These are phyloP conservation scores for Ochlodes sylvanus DNA, from an alignment of 2,888 invertebrate genomes.

Conservation along the genomic window DNA sequence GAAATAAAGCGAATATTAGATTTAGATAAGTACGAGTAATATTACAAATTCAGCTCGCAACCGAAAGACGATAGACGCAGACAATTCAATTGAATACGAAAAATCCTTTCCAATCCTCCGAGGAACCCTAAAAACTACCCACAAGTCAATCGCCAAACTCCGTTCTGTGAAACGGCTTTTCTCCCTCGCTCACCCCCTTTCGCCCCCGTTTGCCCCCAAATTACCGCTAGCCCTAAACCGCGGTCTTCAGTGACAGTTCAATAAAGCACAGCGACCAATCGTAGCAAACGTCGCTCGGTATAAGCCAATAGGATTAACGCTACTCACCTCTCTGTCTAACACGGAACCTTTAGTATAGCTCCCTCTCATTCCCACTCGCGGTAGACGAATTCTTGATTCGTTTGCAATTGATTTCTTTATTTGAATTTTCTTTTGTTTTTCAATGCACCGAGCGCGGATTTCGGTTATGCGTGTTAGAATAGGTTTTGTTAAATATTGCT, in stretches of 20 bases:
- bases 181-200: slow-evolving; percentile 48
- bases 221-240: slow-evolving; percentile 77
- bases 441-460: slow-evolving; percentile 60
- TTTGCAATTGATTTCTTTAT: slow-evolving; percentile 81
- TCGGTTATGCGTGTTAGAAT: slow-evolving; percentile 42
- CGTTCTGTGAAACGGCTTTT: slow-evolving; percentile 70
- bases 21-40: slow-evolving; percentile 1
- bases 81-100: slow-evolving; percentile 41
- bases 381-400: slow-evolving; percentile 80
- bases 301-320: slow-evolving; percentile 85
- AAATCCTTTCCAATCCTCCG: slow-evolving; percentile 52
- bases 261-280: slow-evolving; percentile 83
- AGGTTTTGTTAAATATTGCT: slow-evolving; percentile 4
- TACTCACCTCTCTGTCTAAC: slow-evolving; percentile 60
- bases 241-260: slow-evolving; percentile 84
- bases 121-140: slow-evolving; percentile 82
- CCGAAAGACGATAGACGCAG: slow-evolving; percentile 32
- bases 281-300: slow-evolving; percentile 82
- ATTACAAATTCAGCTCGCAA: slow-evolving; percentile 32
- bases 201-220: slow-evolving; percentile 64
- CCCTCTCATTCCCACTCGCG: slow-evolving; percentile 64
- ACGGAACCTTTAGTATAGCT: slow-evolving; percentile 42
- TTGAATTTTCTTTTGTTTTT: slow-evolving; percentile 78
- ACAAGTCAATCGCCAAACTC: slow-evolving; percentile 85
- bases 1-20: not conserved